Conservation (phyloP, 2,888 invertebrate species). For the Ornithoptera alexandrae region DNA sequence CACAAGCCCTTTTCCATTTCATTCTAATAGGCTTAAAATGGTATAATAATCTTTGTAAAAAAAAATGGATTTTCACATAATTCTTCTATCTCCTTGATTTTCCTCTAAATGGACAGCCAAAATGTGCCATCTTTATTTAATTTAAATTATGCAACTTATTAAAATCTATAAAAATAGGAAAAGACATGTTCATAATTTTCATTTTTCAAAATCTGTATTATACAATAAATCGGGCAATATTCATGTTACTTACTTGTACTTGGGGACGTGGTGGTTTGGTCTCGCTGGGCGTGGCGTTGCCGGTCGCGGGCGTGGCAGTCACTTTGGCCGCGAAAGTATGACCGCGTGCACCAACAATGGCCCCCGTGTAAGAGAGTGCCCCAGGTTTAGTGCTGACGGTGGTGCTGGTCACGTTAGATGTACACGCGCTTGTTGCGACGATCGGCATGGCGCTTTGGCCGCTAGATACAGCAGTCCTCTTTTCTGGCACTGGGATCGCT, state of each 20-base stretch:
- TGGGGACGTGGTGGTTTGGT: conserved; percentile 42
- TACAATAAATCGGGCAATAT: too few relatives aligned
- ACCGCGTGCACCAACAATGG: conserved; percentile 79
- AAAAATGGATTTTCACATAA: too few relatives aligned
- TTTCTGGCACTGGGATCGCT: conserved; percentile 37
- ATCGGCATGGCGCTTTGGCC: conserved; percentile 29
- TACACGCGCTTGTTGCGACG: background rate
- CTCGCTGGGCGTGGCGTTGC: conserved; percentile 33
- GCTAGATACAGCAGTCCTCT: conserved; percentile 38
- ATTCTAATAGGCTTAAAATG: too few relatives aligned
- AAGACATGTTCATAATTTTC: background rate
- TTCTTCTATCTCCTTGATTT: too few relatives aligned
- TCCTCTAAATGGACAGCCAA: too few relatives aligned
- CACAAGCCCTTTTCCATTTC: too few relatives aligned
- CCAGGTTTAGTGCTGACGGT: conserved; percentile 43
- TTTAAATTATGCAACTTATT: too few relatives aligned
- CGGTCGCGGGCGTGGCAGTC: conserved; percentile 53
- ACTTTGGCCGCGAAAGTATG: conserved; percentile 88
- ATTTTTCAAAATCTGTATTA: too few relatives aligned
- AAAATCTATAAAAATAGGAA: too few relatives aligned
- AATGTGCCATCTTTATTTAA: too few relatives aligned
- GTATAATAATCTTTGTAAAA: too few relatives aligned
- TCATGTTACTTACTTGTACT: conserved; percentile 35
- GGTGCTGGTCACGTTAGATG: conserved; percentile 1
- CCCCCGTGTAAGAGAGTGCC: conserved; percentile 74